Evolutionary conservation across 1,140 invertebrate species (phyloP), one percentile per base, ranked within the genome.

Genomic region (Propsilocerus akamusi): DNA sequence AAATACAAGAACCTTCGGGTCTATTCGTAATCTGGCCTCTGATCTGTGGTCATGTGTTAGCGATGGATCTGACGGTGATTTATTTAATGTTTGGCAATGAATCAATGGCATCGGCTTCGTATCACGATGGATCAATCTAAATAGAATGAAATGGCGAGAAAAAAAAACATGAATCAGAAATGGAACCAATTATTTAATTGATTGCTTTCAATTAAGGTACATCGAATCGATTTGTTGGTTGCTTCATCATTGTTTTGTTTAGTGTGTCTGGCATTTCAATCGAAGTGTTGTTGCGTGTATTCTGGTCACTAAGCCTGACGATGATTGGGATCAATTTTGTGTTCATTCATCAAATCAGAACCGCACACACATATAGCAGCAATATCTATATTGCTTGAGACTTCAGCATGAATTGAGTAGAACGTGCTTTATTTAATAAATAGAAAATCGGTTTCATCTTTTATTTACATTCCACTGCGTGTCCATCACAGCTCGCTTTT

Each of bases 1-100:
- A 64, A 96, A 90, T 51, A 97, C 83, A 53, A 97, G 72, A 52
- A 95, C 88, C 67, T 92, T 92, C 25, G 86, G 81, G 68, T 94
- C 89, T 62, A 91, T 86, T 49, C 85, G 76, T 25, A 89, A 65
- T 24, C 83, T 72, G 49, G 84, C 83, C 58, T 85, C 83, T 22
- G 83, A 83, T 34, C 82, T 77, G 67, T 94, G 89, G 66, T 87
- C 83, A 32, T 78, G 76, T 30, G 76, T 76, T 20, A 71, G 68
- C n/a, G 65, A 62, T 50, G 68, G 55, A 14, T 66, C 58, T 50
- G 74, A 67, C 49, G 73, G 67, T 51, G 78, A 77, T 30, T 75
- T 76, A 55, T 72, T 72, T 26, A 81, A 67, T 55, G 83, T 72
- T 50, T 80, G 80, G 65, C 86, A 88, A 61, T 80, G 78, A 61